Conservation (phyloP, 2,888 invertebrate genomes). For the Zygogramma bicolorata region DNA sequence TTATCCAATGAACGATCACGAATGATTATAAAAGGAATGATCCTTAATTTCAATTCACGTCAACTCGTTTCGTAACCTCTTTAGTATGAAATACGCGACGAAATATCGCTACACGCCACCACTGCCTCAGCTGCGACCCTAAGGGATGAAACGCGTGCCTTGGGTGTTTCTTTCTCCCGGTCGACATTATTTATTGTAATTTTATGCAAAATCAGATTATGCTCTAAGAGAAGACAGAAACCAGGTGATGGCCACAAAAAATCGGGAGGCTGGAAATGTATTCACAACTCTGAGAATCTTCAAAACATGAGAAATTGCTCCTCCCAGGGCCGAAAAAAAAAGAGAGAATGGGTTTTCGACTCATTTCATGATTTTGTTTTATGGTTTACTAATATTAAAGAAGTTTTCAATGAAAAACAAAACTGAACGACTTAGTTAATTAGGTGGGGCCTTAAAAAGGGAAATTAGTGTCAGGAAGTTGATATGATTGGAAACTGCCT, state of each 20-base stretch:
- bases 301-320: neutral
- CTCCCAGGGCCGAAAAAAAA: neutral
- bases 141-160: slow-evolving; percentile 8
- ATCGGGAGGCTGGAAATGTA: neutral
- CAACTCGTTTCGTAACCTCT: too few relatives aligned
- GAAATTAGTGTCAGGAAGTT: too few relatives aligned
- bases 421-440: too few relatives aligned
- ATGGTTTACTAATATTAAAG: too few relatives aligned
- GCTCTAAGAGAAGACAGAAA: neutral
- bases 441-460: too few relatives aligned
- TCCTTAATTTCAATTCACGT: too few relatives aligned
- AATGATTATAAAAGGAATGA: too few relatives aligned
- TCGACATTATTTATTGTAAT: slow-evolving; percentile 9
- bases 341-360: neutral
- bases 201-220: slow-evolving; percentile 12
- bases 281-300: slow-evolving; percentile 12
- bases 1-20: too few relatives aligned
- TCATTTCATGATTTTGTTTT: too few relatives aligned
- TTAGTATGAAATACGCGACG: too few relatives aligned
- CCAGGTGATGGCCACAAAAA: slow-evolving; percentile 14
- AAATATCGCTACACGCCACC: neutral
- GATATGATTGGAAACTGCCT: too few relatives aligned
- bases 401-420: too few relatives aligned
- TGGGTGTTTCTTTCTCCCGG: neutral
- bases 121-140: neutral